phyloP scores from a whole-genome alignment of 1,140 invertebrate genomes.

The Aphis gossypii region DNA sequence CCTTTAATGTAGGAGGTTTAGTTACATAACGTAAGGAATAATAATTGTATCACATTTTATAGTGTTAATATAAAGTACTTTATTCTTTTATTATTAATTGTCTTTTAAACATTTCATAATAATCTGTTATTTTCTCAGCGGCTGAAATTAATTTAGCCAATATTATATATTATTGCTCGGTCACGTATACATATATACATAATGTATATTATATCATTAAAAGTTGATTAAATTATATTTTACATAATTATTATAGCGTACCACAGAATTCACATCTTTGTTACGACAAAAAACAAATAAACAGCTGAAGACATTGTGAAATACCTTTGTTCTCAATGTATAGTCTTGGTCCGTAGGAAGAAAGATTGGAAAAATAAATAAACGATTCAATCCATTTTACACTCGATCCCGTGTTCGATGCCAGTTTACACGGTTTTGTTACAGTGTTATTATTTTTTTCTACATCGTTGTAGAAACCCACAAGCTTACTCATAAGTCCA shows the following conservation, averaged over 20 bases:
- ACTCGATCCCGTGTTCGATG: neutral
- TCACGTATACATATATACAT: neutral
- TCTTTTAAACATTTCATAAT: conserved; percentile 12
- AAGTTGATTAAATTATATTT: neutral
- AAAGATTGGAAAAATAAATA: conserved; percentile 26
- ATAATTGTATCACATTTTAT: neutral
- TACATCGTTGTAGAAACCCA: conserved; percentile 14
- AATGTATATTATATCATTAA: neutral
- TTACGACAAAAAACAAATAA: neutral
- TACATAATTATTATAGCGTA: neutral
- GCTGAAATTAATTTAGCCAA: conserved; percentile 13
- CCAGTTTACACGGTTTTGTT: neutral
- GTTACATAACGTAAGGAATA: neutral
- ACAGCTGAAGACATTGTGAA: neutral
- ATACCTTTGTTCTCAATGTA: neutral
- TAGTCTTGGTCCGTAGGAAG: neutral
- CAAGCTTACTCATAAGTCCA: neutral
- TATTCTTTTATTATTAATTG: neutral
- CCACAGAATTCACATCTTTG: neutral
- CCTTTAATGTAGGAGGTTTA: neutral
- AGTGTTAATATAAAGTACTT: neutral
- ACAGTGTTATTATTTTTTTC: neutral
- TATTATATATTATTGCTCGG: neutral
- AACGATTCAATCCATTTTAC: neutral
- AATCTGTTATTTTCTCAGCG: neutral